A percentile compares a stretch with the other conserved stretches of the same genome.
Conservation (phyloP, 2,888 invertebrate genomes). For the Epistrophella euchroma region DNA sequence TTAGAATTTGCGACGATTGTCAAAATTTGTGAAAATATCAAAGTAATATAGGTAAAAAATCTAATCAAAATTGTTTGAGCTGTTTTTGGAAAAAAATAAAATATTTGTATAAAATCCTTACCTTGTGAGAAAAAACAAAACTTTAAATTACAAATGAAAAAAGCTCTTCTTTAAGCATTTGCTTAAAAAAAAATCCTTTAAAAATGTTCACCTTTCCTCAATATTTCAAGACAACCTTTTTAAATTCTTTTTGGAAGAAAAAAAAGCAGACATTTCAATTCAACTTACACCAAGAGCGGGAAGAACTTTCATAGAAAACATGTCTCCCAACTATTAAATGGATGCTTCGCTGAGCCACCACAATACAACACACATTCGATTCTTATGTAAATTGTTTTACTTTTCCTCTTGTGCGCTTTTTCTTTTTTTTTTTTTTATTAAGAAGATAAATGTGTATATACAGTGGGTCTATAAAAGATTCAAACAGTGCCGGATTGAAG, state of each 20-base stretch:
- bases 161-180: no score
- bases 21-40: no score
- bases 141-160: no score
- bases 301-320: constrained; percentile 9
- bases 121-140: no score
- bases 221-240: not conserved
- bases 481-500: not conserved
- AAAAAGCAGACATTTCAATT: constrained; percentile 16
- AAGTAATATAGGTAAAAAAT: no score
- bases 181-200: not conserved
- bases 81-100: no score
- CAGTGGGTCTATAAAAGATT: not conserved
- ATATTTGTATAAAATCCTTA: no score
- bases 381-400: constrained; percentile 68
- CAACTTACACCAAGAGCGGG: not conserved
- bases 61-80: no score
- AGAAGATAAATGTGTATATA: constrained; percentile 1
- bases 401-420: constrained; percentile 12
- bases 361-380: constrained; percentile 37
- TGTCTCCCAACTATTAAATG: constrained; percentile 35
- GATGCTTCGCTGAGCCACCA: constrained; percentile 5
- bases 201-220: not conserved
- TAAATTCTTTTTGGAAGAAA: not conserved
- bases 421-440: constrained; percentile 3
- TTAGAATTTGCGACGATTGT: no score